Evolutionary conservation across 2,113 vertebrate genomes (phyloP), one percentile per base, ranked within the genome.

Genomic region (Tautogolabrus adspersus): DNA sequence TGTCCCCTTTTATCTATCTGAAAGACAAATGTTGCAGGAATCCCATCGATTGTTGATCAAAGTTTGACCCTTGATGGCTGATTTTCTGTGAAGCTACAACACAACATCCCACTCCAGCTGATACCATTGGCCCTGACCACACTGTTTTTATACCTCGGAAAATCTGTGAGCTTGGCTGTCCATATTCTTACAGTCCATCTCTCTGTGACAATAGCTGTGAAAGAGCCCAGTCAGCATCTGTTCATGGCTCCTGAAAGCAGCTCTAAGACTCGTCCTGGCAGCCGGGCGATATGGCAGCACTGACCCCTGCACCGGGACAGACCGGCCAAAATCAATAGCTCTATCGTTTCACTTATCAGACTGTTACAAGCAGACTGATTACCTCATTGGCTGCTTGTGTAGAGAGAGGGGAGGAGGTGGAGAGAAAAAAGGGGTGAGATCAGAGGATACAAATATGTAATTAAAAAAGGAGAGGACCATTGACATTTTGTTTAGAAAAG

Each of bases 301-400:
- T 86, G 84, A 91, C 84, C 83, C 77, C 73, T 85, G 56, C 76
- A 63, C 55, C 1, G 68, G 74, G 74, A 72, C 66, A 52, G n/a
- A 0, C 22, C 52, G 68, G 56, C 73, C 68, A 90, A 73, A 92
- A 92, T 93, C 91, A 84, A 88, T 91, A 88, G 61, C 75, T 3
- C 56, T 81, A 81, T 85, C 44, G 66, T 81, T 87, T 92, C 79
- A 83, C 80, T 82, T 92, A 89, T 70, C 84, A 80, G 84, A 80
- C 65, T 72, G 74, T 72, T 83, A 73, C 63, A 80, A 83, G 64
- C 62, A 66, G 75, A 82, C 84, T 78, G 83, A 84, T 90, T 78
- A 84, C 73, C 82, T 87, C 82, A 81, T 72, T 37, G 23, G 49
- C 37, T 66, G 15, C 66, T 57, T n/a, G 37, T 75, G 58, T 58